Percentiles rank a stretch among this genome's conserved stretches.
Evolutionary conservation across 2,888 invertebrate genomes (phyloP).

Genomic region (Eueremaeus valkanovi): DNA sequence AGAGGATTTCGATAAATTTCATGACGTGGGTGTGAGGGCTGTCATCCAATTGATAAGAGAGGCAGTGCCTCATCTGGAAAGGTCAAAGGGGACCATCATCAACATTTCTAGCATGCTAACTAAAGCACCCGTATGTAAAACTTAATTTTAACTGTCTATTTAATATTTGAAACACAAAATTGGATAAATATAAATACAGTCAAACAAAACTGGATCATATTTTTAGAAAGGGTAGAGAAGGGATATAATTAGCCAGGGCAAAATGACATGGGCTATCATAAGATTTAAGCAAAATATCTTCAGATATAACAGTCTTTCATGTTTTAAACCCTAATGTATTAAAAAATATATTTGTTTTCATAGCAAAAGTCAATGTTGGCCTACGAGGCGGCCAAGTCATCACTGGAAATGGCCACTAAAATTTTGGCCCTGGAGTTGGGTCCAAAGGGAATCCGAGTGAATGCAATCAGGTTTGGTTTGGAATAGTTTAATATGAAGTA

Average conservation of each 20-base stretch:
- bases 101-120: constrained; percentile 28
- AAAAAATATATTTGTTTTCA: background rate
- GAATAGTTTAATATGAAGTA: background rate
- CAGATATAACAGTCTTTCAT: too few species aligned
- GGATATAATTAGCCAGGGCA: too few species aligned
- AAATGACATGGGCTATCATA: background rate
- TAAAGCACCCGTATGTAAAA: constrained; percentile 7
- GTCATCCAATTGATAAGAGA: constrained; percentile 18
- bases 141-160: background rate
- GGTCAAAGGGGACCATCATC: constrained; percentile 37
- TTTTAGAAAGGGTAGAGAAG: too few species aligned
- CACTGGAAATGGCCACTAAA: background rate
- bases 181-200: background rate
- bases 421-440: constrained; percentile 28
- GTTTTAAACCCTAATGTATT: background rate
- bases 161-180: background rate
- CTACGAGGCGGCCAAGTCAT: background rate
- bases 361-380: background rate
- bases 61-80: constrained; percentile 26
- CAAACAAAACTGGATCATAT: too few species aligned
- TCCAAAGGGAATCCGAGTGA: constrained; percentile 31
- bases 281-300: too few species aligned
- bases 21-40: constrained; percentile 8
- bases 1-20: constrained; percentile 2
- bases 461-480: constrained; percentile 32